phyloP scores from a whole-genome alignment of 2,888 invertebrate genomes.

The Hydraecia micacea region DNA sequence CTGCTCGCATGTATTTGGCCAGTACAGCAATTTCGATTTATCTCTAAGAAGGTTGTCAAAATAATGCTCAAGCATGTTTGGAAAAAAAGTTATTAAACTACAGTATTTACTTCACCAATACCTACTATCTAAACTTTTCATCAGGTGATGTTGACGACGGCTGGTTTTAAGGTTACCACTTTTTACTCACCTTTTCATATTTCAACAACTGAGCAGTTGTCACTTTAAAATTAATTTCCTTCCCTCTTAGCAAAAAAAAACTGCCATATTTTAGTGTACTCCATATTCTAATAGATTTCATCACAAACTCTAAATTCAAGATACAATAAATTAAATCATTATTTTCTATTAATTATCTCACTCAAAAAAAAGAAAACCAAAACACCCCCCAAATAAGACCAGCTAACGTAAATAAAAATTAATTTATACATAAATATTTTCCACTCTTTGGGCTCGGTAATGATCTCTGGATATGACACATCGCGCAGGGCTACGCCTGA shows the following conservation, averaged over 20 bases:
- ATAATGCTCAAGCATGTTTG: too few relatives aligned
- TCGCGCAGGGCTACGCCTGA: conserved; percentile 68
- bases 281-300: not conserved
- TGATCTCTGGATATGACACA: conserved; percentile 74
- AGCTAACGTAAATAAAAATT: conserved; percentile 54
- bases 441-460: conserved; percentile 64
- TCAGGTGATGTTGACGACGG: not conserved
- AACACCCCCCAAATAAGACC: conserved; percentile 15
- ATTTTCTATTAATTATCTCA: not conserved
- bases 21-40: too few relatives aligned
- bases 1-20: too few relatives aligned
- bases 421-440: conserved; percentile 53
- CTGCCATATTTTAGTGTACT: not conserved
- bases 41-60: too few relatives aligned
- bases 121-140: not conserved
- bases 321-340: not conserved
- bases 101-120: not conserved
- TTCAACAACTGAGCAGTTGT: not conserved
- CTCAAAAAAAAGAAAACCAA: not conserved
- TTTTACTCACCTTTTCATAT: not conserved
- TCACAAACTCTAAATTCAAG: not conserved
- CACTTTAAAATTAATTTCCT: not conserved
- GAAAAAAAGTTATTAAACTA: not conserved
- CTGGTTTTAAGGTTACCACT: not conserved
- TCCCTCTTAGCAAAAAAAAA: not conserved